phyloP scores from a whole-genome alignment of 2,888 invertebrate species.

The Neelides folsomi region DNA sequence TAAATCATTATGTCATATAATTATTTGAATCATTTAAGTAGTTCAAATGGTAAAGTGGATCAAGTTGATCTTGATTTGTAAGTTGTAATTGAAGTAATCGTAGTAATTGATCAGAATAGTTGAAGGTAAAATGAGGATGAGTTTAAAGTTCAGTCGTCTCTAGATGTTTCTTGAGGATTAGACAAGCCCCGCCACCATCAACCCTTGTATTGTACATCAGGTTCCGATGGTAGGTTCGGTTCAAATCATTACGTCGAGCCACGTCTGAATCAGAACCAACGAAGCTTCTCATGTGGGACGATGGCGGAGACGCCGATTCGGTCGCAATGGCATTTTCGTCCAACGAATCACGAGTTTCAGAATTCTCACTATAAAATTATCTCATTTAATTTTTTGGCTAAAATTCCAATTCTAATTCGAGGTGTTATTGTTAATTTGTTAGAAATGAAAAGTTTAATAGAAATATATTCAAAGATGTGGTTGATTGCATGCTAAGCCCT shows the following conservation, averaged over 20 bases:
- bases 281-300: slow-evolving; percentile 32
- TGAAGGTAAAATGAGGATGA: neutral
- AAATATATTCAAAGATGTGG: too few relatives aligned
- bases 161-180: slow-evolving; percentile 33
- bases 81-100: too few relatives aligned
- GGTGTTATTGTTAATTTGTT: too few relatives aligned
- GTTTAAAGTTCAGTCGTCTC: slow-evolving; percentile 33
- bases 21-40: too few relatives aligned
- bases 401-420: too few relatives aligned
- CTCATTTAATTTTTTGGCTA: too few relatives aligned
- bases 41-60: too few relatives aligned
- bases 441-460: too few relatives aligned
- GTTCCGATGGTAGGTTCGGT: slow-evolving; percentile 32
- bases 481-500: too few relatives aligned
- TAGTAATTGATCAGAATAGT: too few relatives aligned
- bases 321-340: slow-evolving; percentile 61
- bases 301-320: slow-evolving; percentile 38
- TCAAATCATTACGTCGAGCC: slow-evolving; percentile 30
- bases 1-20: too few relatives aligned
- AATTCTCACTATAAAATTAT: slow-evolving; percentile 49
- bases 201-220: slow-evolving; percentile 31
- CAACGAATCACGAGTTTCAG: slow-evolving; percentile 62
- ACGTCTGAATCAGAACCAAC: slow-evolving; percentile 29
- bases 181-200: slow-evolving; percentile 26
- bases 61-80: too few relatives aligned